These are phyloP conservation scores for Tromatobia lineatoria DNA, from an alignment of 2,888 invertebrate genomes.

Conservation along the genomic window DNA sequence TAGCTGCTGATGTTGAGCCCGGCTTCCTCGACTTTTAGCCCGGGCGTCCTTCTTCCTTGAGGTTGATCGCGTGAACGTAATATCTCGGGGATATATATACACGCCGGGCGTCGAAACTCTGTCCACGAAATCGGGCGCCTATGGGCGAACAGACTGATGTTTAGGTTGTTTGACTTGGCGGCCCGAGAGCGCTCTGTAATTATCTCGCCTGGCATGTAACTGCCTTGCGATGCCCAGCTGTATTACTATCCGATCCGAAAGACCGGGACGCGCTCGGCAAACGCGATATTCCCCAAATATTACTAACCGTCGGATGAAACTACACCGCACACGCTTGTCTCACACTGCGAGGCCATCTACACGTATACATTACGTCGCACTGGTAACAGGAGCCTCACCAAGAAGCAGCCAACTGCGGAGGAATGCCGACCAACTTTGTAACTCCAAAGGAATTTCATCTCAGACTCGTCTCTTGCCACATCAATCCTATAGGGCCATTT, in stretches of 20 bases:
- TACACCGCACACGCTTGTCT: constrained; percentile 52
- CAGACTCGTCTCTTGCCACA: constrained; percentile 17
- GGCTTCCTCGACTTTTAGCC: constrained; percentile 25
- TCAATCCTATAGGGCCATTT: not conserved
- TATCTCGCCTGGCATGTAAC: constrained; percentile 85
- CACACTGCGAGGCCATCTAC: not conserved
- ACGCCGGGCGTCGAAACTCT: constrained; percentile 56
- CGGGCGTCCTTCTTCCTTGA: constrained; percentile 20
- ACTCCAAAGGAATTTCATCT: constrained; percentile 31
- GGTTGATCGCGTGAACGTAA: constrained; percentile 65
- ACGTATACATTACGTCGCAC: not conserved
- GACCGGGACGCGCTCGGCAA: constrained; percentile 72
- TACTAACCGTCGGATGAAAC: constrained; percentile 66
- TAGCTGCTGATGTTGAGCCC: constrained; percentile 8
- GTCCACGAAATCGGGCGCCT: constrained; percentile 72
- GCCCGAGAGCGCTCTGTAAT: constrained; percentile 84
- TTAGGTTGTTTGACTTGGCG: constrained; percentile 85
- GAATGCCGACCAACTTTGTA: constrained; percentile 30
- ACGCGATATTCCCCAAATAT: constrained; percentile 64
- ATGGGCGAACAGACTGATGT: constrained; percentile 78
- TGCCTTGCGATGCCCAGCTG: constrained; percentile 79
- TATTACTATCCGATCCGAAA: constrained; percentile 79
- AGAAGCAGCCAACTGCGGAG: constrained; percentile 12
- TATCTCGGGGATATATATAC: constrained; percentile 45
- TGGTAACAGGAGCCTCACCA: constrained; percentile 25